Percentiles rank a stretch among this genome's conserved stretches.
These are phyloP conservation scores for Tupaia chinensis DNA, from an alignment of 2,113 vertebrate species.

Conservation along the genomic window DNA sequence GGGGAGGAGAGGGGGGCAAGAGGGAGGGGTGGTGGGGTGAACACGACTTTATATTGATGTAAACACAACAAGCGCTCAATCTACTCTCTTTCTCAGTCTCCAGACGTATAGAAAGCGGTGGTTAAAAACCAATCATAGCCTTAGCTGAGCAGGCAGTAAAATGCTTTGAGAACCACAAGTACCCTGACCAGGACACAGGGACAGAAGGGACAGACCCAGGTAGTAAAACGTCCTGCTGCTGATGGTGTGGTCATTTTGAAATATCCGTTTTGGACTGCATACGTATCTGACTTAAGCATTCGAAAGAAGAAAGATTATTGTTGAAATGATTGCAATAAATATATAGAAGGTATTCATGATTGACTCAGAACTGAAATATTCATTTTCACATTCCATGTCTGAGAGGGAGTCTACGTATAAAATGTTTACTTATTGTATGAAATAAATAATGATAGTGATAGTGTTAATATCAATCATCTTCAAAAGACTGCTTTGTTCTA, in stretches of 20 bases:
- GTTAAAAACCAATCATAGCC: conserved; percentile 87
- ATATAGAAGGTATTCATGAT: neutral
- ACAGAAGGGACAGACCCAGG: neutral
- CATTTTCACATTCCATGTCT: neutral
- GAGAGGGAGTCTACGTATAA: neutral
- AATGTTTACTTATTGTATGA: conserved; percentile 3
- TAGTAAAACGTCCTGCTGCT: neutral
- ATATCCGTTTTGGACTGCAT: neutral
- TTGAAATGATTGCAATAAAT: neutral
- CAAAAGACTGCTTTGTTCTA: neutral
- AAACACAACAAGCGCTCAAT: conserved; percentile 86
- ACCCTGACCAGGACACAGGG: neutral
- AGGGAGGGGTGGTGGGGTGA: neutral
- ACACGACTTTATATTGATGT: conserved; percentile 88
- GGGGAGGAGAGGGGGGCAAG: neutral
- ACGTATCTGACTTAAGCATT: conserved; percentile 21
- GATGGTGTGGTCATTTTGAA: neutral
- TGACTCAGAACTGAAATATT: neutral
- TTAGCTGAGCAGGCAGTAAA: conserved; percentile 70
- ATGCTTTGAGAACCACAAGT: conserved; percentile 38
- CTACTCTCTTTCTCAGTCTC: conserved; percentile 85
- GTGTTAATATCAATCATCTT: neutral
- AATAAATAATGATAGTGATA: neutral
- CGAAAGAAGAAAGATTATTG: conserved; percentile 41
- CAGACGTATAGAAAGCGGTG: conserved; percentile 87